A percentile compares a stretch with the other conserved stretches of the same genome.
Conservation (phyloP, 2,797 vertebrate species). For the Syncerus caffer region DNA sequence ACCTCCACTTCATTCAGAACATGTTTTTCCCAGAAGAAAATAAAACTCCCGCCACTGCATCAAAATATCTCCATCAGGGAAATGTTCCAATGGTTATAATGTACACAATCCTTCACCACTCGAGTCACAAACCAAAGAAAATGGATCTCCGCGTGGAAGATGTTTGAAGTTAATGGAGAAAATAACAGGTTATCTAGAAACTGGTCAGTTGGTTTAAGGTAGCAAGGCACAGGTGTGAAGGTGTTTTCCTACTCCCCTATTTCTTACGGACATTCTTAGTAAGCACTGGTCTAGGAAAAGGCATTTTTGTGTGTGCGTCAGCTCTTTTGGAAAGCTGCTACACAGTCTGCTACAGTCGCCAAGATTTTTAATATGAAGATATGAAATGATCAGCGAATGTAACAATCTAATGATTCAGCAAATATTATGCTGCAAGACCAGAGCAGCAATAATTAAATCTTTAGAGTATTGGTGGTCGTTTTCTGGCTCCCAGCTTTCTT, state of each 20-base stretch:
- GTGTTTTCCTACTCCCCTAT: background rate
- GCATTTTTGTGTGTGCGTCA: background rate
- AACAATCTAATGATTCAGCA: conserved; percentile 61
- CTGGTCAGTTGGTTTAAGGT: background rate
- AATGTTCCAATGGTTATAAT: conserved; percentile 46
- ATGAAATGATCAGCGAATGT: conserved; percentile 53
- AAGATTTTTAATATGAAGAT: conserved; percentile 57
- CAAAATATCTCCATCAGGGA: conserved; percentile 42
- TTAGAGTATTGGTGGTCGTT: background rate
- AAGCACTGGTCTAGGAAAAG: conserved; percentile 49
- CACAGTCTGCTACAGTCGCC: conserved; percentile 48
- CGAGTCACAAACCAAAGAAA: conserved; percentile 31
- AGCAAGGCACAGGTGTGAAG: background rate
- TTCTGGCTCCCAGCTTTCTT: background rate
- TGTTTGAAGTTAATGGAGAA: conserved; percentile 34
- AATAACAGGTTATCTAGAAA: conserved; percentile 48
- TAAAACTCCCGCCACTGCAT: conserved; percentile 37
- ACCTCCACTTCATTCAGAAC: conserved; percentile 20
- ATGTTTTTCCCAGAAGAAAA: conserved; percentile 28
- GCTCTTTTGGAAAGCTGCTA: conserved; percentile 46
- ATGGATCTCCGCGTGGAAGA: conserved; percentile 34
- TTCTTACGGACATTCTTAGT: conserved; percentile 52
- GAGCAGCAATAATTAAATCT: conserved; percentile 67
- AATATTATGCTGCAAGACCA: conserved; percentile 40
- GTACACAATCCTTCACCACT: background rate